Conservation (phyloP, 2,113 vertebrate species). For the Mugil cephalus region DNA sequence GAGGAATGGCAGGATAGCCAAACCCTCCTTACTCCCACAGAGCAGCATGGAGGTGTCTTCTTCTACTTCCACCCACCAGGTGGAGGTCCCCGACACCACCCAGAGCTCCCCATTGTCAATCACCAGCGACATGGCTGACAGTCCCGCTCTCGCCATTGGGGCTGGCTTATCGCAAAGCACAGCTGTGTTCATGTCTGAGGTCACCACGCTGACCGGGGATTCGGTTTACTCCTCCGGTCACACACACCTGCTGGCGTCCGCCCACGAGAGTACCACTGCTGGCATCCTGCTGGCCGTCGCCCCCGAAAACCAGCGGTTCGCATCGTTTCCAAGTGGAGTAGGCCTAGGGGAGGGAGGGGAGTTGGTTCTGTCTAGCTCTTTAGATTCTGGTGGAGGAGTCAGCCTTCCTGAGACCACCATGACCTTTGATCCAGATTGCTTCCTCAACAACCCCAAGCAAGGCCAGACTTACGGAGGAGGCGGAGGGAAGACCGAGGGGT, state of each 20-base stretch:
- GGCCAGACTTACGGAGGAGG: slow-evolving; percentile 98
- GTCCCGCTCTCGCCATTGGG: slow-evolving; percentile 93
- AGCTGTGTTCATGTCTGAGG: slow-evolving; percentile 97
- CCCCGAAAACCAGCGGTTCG: slow-evolving; percentile 95
- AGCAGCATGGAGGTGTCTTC: slow-evolving; percentile 98
- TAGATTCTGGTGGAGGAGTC: slow-evolving; percentile 88
- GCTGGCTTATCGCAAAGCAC: slow-evolving; percentile 93
- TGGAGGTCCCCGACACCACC: slow-evolving; percentile 98
- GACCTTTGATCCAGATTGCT: slow-evolving; percentile 99
- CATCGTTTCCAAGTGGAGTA: slow-evolving; percentile 91
- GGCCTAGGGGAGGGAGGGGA: slow-evolving; percentile 87
- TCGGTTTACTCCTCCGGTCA: slow-evolving; percentile 94
- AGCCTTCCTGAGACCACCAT: slow-evolving; percentile 95
- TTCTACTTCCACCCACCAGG: slow-evolving; percentile 91
- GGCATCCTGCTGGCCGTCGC: slow-evolving; percentile 94
- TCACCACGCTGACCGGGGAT: slow-evolving; percentile 89
- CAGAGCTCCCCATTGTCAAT: slow-evolving; percentile 98
- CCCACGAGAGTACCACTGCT: slow-evolving; percentile 82
- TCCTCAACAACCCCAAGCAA: slow-evolving; percentile 99
- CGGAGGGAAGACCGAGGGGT: slow-evolving; percentile 78
- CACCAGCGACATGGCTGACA: slow-evolving; percentile 96
- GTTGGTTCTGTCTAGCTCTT: slow-evolving; percentile 93
- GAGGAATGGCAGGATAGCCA: slow-evolving; percentile 93
- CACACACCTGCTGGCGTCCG: slow-evolving; percentile 92
- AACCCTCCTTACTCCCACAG: slow-evolving; percentile 94